A percentile compares a stretch with the other conserved stretches of the same genome.
These are phyloP conservation scores for Mohoua ochrocephala DNA, from an alignment of 2,113 vertebrate species.

Conservation along the genomic window DNA sequence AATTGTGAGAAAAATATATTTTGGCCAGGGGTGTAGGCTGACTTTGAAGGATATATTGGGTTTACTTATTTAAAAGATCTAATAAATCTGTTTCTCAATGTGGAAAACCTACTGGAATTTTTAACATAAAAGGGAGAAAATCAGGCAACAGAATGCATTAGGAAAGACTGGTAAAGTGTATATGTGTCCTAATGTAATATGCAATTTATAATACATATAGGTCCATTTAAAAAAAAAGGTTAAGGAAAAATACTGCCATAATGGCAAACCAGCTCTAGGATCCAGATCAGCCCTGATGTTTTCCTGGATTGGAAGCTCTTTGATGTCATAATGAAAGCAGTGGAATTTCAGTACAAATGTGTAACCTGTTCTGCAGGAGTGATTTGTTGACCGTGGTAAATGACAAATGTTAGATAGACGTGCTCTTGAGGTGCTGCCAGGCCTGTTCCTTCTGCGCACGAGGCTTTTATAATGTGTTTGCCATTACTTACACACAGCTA, in stretches of 20 bases:
- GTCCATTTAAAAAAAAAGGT: not conserved
- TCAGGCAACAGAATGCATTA: not conserved
- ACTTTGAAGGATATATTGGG: not conserved
- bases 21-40: not conserved
- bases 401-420: not conserved
- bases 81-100: not conserved
- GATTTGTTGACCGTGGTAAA: not conserved
- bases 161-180: not conserved
- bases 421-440: not conserved
- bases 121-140: not conserved
- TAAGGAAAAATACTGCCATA: not conserved
- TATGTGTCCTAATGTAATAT: not conserved
- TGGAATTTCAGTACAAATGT: not conserved
- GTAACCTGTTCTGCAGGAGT: constrained; percentile 32
- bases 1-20: not conserved
- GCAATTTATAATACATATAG: not conserved
- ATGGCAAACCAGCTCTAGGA: not conserved
- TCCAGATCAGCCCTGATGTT: not conserved
- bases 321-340: constrained; percentile 14
- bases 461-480: not conserved
- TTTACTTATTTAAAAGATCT: not conserved
- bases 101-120: not conserved
- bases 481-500: not conserved
- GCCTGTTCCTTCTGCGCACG: not conserved
- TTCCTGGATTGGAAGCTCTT: not conserved